Conservation (phyloP, 2,797 vertebrate genomes). For the Lophius americanus region DNA sequence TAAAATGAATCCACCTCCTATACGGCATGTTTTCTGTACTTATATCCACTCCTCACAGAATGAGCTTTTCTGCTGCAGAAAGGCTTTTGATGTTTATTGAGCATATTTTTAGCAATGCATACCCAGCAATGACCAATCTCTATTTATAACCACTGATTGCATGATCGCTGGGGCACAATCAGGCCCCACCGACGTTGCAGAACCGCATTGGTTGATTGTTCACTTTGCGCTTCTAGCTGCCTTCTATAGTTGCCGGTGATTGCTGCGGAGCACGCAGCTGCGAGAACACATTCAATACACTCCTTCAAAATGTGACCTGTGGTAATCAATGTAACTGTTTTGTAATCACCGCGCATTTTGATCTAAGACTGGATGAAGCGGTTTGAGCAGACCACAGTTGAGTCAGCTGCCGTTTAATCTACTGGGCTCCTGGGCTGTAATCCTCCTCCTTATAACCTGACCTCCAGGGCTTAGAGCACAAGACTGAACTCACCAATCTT, state of each 20-base stretch:
- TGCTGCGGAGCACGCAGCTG: constrained; percentile 22
- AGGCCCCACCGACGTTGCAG: constrained; percentile 16
- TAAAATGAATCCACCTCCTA: not conserved
- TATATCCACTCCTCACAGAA: not conserved
- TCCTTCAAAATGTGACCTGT: constrained; percentile 32
- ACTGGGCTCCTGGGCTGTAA: constrained; percentile 63
- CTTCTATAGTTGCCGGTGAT: constrained; percentile 64
- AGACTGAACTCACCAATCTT: constrained; percentile 59
- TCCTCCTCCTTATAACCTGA: constrained; percentile 70
- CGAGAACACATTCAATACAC: not conserved
- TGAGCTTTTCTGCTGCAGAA: constrained; percentile 1
- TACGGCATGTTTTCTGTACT: not conserved
- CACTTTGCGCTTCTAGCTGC: constrained; percentile 36
- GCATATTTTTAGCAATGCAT: constrained; percentile 56
- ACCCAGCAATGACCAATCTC: constrained; percentile 40
- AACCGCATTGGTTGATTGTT: constrained; percentile 50
- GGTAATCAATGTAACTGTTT: constrained; percentile 32
- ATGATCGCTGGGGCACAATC: constrained; percentile 44
- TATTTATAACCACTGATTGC: constrained; percentile 64
- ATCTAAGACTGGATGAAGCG: constrained; percentile 39
- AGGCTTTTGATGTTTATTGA: constrained; percentile 20
- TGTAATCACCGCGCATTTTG: constrained; percentile 31
- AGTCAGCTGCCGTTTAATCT: constrained; percentile 69
- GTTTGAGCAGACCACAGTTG: constrained; percentile 33
- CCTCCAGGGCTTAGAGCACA: constrained; percentile 63